Evolutionary conservation across 1,140 invertebrate genomes (phyloP), one percentile per base, ranked within the genome.

Genomic region (Bombyx mandarina): DNA sequence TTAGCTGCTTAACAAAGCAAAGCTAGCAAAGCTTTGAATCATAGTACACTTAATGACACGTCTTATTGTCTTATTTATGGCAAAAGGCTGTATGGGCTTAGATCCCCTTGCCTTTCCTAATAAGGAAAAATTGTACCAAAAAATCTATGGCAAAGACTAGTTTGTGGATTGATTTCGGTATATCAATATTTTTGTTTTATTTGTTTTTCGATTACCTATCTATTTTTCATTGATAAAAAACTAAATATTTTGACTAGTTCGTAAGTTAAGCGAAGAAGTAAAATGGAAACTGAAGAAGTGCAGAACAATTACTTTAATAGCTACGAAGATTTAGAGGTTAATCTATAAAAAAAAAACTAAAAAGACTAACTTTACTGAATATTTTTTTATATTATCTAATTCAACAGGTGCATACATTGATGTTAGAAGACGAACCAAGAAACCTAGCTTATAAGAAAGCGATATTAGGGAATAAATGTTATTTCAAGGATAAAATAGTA

Each of bases 401-500:
- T 45, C 69, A 75, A 58, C 58, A 95, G 94, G 86, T 96, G 22
- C 94, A 96, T 79, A 90, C 90, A 77, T 77, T 95, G 51, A 96
- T 95, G 95, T 88, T 94, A 42, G 89, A 89, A 69, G 97, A 99
- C 89, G 89, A 91, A 63, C 90, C 94, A 4, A 90, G 97, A 65
- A 98, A 96, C 52, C 71, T 91, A 59, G 92, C 94, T 22, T 98
- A 98, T 77, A 90, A 92, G 66, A 91, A 95, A 72, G 95, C 96
- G 1, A 95, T 98, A 72, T 87, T 93, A 44, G 89, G 92, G 47
- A 98, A 98, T 67, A 85, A 80, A 63, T 66, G 77, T 1, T 78
- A 88, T 57, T 91, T 94, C 61, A 86, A 89, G 75, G 92, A 92
- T 52, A 97, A 97, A 89, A 86, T 92, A 46, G 94, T 98, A 12